Percentiles rank a stretch among this genome's conserved stretches.
These are phyloP conservation scores for Fragum whitleyi DNA, from an alignment of 2,888 invertebrate genomes.

Conservation along the genomic window DNA sequence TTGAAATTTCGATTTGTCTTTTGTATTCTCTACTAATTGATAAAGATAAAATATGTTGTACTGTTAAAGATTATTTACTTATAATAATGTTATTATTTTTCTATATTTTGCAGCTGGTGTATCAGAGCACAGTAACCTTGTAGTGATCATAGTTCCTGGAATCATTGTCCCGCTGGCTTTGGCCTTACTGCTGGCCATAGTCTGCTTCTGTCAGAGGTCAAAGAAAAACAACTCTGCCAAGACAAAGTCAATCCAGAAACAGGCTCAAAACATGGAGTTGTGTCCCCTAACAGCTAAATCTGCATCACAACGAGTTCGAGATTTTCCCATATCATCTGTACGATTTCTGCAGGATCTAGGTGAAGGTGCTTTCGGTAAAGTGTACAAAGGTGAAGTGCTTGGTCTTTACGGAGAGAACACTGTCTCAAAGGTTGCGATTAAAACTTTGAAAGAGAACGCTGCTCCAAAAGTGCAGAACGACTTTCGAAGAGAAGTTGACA, in stretches of 20 bases:
- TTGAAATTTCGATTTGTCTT: too few relatives aligned
- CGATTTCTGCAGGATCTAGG: constrained; percentile 83
- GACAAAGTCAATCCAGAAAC: constrained; percentile 51
- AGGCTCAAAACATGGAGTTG: constrained; percentile 78
- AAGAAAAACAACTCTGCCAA: constrained; percentile 66
- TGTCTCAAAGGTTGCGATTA: constrained; percentile 93
- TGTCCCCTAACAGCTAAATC: constrained; percentile 79
- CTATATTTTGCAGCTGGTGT: constrained; percentile 58
- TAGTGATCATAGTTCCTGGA: constrained; percentile 88
- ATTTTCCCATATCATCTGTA: constrained; percentile 93
- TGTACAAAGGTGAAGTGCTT: constrained; percentile 96
- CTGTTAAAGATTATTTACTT: too few relatives aligned
- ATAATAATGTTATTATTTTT: too few relatives aligned
- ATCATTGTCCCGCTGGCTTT: constrained; percentile 83
- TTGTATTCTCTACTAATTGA: too few relatives aligned
- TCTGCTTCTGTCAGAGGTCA: constrained; percentile 82
- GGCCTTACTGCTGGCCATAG: constrained; percentile 80
- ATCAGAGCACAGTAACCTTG: constrained; percentile 82
- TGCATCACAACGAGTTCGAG: constrained; percentile 89
- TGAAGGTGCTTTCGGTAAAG: constrained; percentile 96
- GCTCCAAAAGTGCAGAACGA: constrained; percentile 95
- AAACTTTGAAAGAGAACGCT: constrained; percentile 97
- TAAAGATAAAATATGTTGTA: too few relatives aligned
- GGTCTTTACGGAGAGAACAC: constrained; percentile 82
- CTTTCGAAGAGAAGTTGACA: constrained; percentile 96